phyloP scores from a whole-genome alignment of 2,888 invertebrate genomes.

The Sphaerophoria taeniata region DNA sequence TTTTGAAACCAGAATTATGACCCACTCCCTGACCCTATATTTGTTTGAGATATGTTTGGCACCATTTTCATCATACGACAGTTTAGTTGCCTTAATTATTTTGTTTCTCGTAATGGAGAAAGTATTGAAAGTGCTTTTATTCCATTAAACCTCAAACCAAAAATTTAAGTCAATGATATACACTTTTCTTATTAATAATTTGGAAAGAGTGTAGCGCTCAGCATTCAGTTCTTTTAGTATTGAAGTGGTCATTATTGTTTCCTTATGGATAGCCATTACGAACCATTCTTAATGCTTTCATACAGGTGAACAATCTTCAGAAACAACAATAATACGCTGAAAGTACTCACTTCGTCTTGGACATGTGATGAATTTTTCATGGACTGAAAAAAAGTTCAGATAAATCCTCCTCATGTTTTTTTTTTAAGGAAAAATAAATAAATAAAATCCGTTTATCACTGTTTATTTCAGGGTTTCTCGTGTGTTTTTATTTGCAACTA shows the following conservation, averaged over 20 bases:
- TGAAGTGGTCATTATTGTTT: constrained; percentile 28
- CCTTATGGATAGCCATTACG: constrained; percentile 18
- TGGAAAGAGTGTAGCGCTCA: neutral
- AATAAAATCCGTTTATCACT: neutral
- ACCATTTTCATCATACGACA: neutral
- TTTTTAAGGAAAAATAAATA: neutral
- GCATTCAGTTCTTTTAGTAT: neutral
- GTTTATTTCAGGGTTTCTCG: neutral
- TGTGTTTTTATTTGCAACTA: too few species aligned
- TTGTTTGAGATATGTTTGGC: too few species aligned
- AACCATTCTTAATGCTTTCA: constrained; percentile 16
- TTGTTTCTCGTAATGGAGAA: neutral
- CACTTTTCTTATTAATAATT: constrained; percentile 26
- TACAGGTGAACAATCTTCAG: constrained; percentile 3
- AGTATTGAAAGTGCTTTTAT: constrained; percentile 27
- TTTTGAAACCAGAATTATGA: too few species aligned
- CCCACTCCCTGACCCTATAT: too few species aligned
- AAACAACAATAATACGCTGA: constrained; percentile 5
- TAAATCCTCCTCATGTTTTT: neutral
- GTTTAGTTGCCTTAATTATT: neutral
- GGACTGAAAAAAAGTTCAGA: neutral
- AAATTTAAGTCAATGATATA: constrained; percentile 7
- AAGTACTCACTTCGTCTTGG: neutral
- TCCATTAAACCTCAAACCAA: constrained; percentile 11
- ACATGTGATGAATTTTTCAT: constrained; percentile 24